phyloP scores from a whole-genome alignment of 2,113 vertebrate genomes.

The Osmerus eperlanus region DNA sequence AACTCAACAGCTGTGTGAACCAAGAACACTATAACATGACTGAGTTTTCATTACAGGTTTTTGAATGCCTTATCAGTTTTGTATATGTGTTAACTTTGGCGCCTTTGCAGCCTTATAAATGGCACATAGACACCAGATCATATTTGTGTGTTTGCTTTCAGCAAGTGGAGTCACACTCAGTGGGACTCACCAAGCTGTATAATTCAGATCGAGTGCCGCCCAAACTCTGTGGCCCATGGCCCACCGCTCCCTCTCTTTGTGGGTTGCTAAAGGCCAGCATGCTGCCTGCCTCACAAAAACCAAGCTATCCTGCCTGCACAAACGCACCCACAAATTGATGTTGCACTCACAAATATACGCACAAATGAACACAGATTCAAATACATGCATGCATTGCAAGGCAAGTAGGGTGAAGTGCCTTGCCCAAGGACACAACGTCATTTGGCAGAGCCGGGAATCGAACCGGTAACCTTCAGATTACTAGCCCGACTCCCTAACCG shows the following conservation, averaged over 20 bases:
- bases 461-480: too few relatives aligned
- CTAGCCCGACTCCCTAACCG: too few relatives aligned
- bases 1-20: not conserved
- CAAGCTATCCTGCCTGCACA: not conserved
- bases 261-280: conserved; percentile 43
- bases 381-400: not conserved
- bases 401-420: too few relatives aligned
- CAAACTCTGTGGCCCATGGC: conserved; percentile 41
- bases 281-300: conserved; percentile 26
- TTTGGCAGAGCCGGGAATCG: too few relatives aligned
- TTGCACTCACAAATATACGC: not conserved
- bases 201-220: conserved; percentile 52
- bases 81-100: not conserved
- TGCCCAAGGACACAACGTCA: too few relatives aligned
- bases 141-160: conserved; percentile 58
- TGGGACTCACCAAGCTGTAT: conserved; percentile 63
- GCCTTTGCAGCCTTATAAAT: not conserved
- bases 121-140: conserved; percentile 33
- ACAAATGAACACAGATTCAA: conserved; percentile 5
- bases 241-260: conserved; percentile 39
- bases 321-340: not conserved
- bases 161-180: conserved; percentile 60
- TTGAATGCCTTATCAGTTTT: not conserved
- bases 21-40: not conserved
- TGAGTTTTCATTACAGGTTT: not conserved